phyloP scores from a whole-genome alignment of 2,888 invertebrate species.

The Diarsia rubi region DNA sequence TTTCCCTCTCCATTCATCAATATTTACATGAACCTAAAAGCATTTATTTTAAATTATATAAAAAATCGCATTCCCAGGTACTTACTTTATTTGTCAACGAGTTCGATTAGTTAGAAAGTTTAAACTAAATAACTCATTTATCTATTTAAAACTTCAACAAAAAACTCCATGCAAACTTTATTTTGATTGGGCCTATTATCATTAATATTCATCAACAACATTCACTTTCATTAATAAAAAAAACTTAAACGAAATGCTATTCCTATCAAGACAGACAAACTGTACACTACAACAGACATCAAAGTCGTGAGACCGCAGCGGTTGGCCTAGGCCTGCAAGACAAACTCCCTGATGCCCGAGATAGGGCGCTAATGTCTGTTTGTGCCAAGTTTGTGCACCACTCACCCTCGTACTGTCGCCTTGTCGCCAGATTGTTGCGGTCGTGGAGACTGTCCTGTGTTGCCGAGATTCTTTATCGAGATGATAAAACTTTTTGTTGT shows the following conservation, averaged over 20 bases:
- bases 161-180: background rate
- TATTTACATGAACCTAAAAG: background rate
- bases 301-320: constrained; percentile 21
- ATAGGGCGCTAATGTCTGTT: constrained; percentile 70
- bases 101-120: background rate
- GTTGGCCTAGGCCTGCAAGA: constrained; percentile 49
- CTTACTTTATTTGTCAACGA: background rate
- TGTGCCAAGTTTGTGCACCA: constrained; percentile 60
- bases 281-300: background rate
- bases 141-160: background rate
- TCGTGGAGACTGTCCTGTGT: constrained; percentile 44
- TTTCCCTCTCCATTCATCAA: too few relatives aligned
- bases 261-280: background rate
- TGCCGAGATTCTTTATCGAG: constrained; percentile 45
- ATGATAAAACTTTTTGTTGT: constrained; percentile 49
- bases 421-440: constrained; percentile 57
- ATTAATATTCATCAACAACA: background rate
- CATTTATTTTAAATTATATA: background rate
- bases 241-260: background rate
- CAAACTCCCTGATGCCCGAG: constrained; percentile 63
- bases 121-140: background rate
- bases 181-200: background rate
- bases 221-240: background rate
- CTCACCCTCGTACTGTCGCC: constrained; percentile 49
- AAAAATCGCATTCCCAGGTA: background rate